Evolutionary conservation across 2,888 invertebrate genomes (phyloP).

Genomic region (Exocentrus adspersus): DNA sequence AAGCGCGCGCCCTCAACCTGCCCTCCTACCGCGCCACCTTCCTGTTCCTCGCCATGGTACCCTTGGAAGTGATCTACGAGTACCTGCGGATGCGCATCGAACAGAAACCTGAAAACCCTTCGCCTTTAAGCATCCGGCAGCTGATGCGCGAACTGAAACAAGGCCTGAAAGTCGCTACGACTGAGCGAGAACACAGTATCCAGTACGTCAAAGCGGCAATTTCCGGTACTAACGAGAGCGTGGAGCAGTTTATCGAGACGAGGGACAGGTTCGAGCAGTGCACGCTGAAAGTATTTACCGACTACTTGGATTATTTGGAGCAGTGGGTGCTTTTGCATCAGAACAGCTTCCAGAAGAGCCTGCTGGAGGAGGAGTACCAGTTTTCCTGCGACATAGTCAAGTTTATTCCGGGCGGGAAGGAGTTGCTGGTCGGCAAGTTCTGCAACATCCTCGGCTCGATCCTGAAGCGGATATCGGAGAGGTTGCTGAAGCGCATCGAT

Average conservation of each 20-base stretch:
- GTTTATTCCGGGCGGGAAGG: constrained; percentile 77
- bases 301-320: constrained; percentile 87
- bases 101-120: constrained; percentile 83
- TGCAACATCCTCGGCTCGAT: constrained; percentile 68
- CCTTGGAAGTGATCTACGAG: constrained; percentile 92
- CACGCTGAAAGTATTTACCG: constrained; percentile 67
- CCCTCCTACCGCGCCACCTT: constrained; percentile 89
- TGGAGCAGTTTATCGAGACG: constrained; percentile 68
- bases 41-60: constrained; percentile 85
- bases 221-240: constrained; percentile 64
- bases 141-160: constrained; percentile 83
- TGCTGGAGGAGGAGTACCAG: constrained; percentile 88
- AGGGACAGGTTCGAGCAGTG: constrained; percentile 81
- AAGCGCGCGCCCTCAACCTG: constrained; percentile 79
- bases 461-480: constrained; percentile 63
- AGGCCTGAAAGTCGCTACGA: constrained; percentile 84
- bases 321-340: constrained; percentile 81
- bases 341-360: constrained; percentile 74
- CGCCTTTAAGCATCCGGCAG: constrained; percentile 87
- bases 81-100: constrained; percentile 87
- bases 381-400: constrained; percentile 83
- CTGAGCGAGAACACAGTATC: constrained; percentile 75
- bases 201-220: constrained; percentile 49
- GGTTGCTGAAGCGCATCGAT: constrained; percentile 63
- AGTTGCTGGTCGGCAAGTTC: constrained; percentile 80